Percentiles rank a stretch among this genome's conserved stretches.
phyloP scores from a whole-genome alignment of 2,888 invertebrate genomes.

The Diarsia brunnea region DNA sequence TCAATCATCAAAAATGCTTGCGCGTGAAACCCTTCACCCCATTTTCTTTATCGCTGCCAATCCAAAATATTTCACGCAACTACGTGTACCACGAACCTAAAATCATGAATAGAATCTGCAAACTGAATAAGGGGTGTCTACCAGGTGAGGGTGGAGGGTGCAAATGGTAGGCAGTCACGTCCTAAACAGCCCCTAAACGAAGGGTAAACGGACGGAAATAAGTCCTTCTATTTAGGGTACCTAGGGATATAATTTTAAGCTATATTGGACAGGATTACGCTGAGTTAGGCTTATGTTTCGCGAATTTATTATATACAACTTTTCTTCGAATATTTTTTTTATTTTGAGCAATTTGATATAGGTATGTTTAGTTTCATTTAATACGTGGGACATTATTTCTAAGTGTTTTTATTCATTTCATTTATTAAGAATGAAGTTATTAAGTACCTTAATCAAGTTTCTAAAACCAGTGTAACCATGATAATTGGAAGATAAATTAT shows the following conservation, averaged over 20 bases:
- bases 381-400: too few species aligned
- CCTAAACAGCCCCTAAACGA: slow-evolving; percentile 74
- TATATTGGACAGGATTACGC: slow-evolving; percentile 11
- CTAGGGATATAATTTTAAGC: slow-evolving; percentile 52
- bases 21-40: neutral
- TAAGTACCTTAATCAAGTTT: neutral
- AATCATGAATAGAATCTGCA: slow-evolving; percentile 76
- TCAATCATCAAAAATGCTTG: neutral
- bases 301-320: neutral
- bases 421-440: neutral
- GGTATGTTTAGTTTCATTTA: neutral
- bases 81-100: slow-evolving; percentile 48
- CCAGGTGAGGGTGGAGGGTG: slow-evolving; percentile 64
- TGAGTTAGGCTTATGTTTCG: neutral
- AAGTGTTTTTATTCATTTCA: neutral
- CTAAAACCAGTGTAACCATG: neutral
- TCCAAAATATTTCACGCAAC: slow-evolving; percentile 49
- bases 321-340: slow-evolving; percentile 19
- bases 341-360: neutral
- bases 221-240: slow-evolving; percentile 75
- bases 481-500: neutral
- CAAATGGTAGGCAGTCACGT: slow-evolving; percentile 80
- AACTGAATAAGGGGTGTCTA: slow-evolving; percentile 75
- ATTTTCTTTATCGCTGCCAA: slow-evolving; percentile 7
- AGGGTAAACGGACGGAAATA: slow-evolving; percentile 74